A percentile compares a stretch with the other conserved stretches of the same genome.
phyloP scores from a whole-genome alignment of 2,888 invertebrate genomes.

The Philaethria dido region DNA sequence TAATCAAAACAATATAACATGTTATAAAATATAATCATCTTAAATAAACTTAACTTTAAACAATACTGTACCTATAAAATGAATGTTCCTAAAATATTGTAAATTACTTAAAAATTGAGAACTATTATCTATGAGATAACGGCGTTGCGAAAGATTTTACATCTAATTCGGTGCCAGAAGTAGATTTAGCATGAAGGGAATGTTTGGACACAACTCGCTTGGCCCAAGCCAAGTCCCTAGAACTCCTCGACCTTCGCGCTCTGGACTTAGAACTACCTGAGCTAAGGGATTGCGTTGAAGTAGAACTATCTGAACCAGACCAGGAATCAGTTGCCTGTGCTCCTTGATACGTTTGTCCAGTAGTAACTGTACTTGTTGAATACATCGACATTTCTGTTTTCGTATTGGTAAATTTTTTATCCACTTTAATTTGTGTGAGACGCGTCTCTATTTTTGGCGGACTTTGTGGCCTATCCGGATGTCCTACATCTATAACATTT shows the following conservation, averaged over 20 bases:
- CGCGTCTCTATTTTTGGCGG: conserved; percentile 69
- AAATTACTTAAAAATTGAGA: conserved; percentile 47
- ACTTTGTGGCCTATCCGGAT: conserved; percentile 50
- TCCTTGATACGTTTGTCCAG: conserved; percentile 53
- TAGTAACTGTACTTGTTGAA: conserved; percentile 60
- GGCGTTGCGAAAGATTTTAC: conserved; percentile 59
- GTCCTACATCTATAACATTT: conserved; percentile 39
- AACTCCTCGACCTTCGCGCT: conserved; percentile 53
- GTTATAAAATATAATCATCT: conserved; percentile 62
- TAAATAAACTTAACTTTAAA: conserved; percentile 63
- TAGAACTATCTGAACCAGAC: conserved; percentile 55
- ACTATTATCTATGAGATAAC: conserved; percentile 52
- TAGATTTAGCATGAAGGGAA: conserved; percentile 48
- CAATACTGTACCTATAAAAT: conserved; percentile 49
- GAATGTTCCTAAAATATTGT: conserved; percentile 58
- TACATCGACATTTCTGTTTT: conserved; percentile 49
- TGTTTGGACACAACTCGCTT: conserved; percentile 60
- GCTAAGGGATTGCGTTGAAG: conserved; percentile 54
- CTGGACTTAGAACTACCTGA: conserved; percentile 60
- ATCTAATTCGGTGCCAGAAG: conserved; percentile 59
- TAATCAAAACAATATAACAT: conserved; percentile 29
- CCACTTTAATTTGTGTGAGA: conserved; percentile 63
- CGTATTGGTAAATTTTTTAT: conserved; percentile 45
- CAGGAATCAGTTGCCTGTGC: conserved; percentile 57
- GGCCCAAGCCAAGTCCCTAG: conserved; percentile 67